phyloP scores from a whole-genome alignment of 2,888 invertebrate species.

The Leptopterna dolabrata region DNA sequence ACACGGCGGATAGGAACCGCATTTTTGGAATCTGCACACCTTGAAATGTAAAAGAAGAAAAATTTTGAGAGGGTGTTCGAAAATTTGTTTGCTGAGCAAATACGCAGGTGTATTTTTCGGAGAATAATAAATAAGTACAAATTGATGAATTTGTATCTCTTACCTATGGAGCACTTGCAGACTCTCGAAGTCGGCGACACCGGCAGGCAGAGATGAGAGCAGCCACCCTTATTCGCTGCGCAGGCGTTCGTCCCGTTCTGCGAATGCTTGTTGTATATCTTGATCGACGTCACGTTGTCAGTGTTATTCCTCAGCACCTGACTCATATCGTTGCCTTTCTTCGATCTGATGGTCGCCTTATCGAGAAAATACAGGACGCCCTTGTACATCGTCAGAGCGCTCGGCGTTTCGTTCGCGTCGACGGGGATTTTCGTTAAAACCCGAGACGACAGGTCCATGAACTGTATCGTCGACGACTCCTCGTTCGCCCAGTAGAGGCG shows the following conservation, averaged over 20 bases:
- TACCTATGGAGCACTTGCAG: slow-evolving; percentile 85
- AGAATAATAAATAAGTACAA: too few species aligned
- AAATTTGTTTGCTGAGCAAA: too few species aligned
- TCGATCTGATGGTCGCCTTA: slow-evolving; percentile 22
- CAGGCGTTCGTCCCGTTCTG: slow-evolving; percentile 74
- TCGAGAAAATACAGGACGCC: slow-evolving; percentile 72
- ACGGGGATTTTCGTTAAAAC: slow-evolving; percentile 50
- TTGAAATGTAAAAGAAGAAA: too few species aligned
- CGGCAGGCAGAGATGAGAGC: slow-evolving; percentile 82
- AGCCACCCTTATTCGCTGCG: slow-evolving; percentile 71
- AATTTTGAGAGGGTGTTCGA: too few species aligned
- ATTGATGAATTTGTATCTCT: slow-evolving; percentile 64
- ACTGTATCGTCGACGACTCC: slow-evolving; percentile 73
- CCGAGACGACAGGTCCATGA: slow-evolving; percentile 69
- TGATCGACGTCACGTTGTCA: slow-evolving; percentile 72
- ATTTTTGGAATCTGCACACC: too few species aligned
- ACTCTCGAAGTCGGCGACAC: slow-evolving; percentile 70
- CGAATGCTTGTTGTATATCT: slow-evolving; percentile 77
- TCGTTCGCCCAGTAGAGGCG: slow-evolving; percentile 80
- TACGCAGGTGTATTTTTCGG: too few species aligned
- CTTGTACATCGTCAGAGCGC: slow-evolving; percentile 77
- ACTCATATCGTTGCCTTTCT: slow-evolving; percentile 16
- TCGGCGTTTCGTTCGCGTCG: slow-evolving; percentile 67
- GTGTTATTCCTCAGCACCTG: slow-evolving; percentile 37
- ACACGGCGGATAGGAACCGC: too few species aligned